phyloP scores from a whole-genome alignment of 2,113 vertebrate genomes.

The Pontoporia blainvillei region DNA sequence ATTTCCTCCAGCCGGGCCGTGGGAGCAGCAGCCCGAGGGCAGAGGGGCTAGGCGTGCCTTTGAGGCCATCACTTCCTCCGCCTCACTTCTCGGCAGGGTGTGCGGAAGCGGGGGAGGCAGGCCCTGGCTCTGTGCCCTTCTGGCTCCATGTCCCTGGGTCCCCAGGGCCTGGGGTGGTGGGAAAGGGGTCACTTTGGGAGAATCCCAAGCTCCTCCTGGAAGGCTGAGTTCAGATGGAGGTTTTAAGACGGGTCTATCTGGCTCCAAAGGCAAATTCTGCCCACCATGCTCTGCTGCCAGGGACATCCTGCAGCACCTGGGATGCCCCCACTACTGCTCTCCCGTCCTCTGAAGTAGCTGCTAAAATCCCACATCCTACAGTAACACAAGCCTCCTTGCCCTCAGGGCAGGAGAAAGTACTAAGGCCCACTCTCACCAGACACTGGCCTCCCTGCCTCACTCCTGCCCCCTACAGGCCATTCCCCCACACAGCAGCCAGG shows the following conservation, averaged over 20 bases:
- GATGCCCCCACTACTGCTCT: background rate
- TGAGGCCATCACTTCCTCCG: background rate
- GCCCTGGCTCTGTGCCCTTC: background rate
- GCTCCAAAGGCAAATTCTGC: background rate
- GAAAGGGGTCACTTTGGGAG: background rate
- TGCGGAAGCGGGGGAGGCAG: background rate
- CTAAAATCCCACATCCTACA: background rate
- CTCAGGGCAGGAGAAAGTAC: background rate
- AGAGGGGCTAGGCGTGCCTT: background rate
- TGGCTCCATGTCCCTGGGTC: background rate
- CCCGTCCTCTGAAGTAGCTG: background rate
- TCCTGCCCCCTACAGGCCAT: conserved; percentile 11
- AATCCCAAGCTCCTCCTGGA: background rate
- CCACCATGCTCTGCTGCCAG: background rate
- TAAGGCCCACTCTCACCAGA: background rate
- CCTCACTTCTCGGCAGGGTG: background rate
- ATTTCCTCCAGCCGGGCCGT: background rate
- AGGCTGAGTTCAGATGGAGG: background rate
- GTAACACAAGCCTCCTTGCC: background rate
- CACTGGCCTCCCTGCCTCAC: background rate
- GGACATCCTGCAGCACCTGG: background rate
- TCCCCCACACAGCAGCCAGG: background rate
- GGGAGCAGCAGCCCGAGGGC: background rate
- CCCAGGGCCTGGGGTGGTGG: background rate
- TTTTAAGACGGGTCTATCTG: background rate